phyloP scores from a whole-genome alignment of 2,888 invertebrate species.

The Diplolepis rosae region DNA sequence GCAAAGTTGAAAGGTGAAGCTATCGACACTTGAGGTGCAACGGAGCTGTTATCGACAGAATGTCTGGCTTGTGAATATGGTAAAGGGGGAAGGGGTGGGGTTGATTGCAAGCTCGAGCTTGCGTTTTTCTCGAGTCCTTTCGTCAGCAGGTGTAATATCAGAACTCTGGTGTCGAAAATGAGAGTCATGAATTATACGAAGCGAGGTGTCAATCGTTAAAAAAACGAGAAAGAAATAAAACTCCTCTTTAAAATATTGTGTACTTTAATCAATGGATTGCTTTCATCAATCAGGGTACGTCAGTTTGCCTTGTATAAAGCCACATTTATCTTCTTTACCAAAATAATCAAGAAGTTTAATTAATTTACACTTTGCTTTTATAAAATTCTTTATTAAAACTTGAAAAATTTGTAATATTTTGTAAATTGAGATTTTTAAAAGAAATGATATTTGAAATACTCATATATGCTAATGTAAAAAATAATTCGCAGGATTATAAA shows the following conservation, averaged over 20 bases:
- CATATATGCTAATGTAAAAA: too few relatives aligned
- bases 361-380: not conserved
- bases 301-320: not conserved
- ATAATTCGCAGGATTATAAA: not conserved
- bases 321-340: constrained; percentile 9
- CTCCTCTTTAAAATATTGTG: constrained; percentile 21
- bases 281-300: constrained; percentile 17
- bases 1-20: constrained; percentile 7
- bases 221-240: not conserved
- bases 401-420: too few relatives aligned
- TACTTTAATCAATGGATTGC: constrained; percentile 25
- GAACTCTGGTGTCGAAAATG: not conserved
- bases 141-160: constrained; percentile 23
- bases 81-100: constrained; percentile 24
- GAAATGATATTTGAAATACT: too few relatives aligned
- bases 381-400: not conserved
- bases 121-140: constrained; percentile 10
- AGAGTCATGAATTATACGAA: not conserved
- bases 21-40: constrained; percentile 29
- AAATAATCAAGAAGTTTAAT: constrained; percentile 6
- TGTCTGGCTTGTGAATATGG: constrained; percentile 27
- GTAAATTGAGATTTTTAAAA: too few relatives aligned
- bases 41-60: constrained; percentile 28
- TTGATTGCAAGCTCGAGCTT: constrained; percentile 19
- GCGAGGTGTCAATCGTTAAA: constrained; percentile 5